These are phyloP conservation scores for Falco novaeseelandiae DNA, from an alignment of 2,797 vertebrate genomes.

Conservation along the genomic window DNA sequence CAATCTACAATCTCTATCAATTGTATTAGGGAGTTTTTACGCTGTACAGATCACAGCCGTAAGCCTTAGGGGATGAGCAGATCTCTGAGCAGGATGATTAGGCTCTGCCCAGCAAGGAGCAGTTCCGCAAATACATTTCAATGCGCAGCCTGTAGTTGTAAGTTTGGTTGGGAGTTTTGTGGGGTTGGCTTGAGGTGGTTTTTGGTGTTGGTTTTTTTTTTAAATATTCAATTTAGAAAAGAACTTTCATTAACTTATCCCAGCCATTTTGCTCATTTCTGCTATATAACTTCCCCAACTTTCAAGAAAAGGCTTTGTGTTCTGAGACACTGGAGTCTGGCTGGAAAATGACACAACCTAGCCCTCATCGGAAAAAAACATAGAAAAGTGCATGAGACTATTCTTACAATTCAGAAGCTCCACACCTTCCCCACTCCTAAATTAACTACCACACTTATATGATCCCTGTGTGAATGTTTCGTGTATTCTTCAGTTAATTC, in stretches of 20 bases:
- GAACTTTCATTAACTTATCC: background rate
- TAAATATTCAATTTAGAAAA: background rate
- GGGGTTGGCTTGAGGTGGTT: background rate
- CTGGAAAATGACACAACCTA: background rate
- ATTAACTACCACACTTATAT: background rate
- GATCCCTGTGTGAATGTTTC: background rate
- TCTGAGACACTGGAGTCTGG: background rate
- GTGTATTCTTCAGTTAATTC: background rate
- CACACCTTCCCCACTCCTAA: accelerated
- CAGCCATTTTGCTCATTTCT: background rate
- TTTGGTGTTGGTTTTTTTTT: background rate
- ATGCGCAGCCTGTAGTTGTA: background rate
- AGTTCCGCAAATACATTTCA: background rate
- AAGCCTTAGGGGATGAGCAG: background rate
- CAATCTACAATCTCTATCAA: background rate
- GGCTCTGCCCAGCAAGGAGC: background rate
- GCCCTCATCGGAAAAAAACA: accelerated
- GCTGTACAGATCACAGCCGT: background rate
- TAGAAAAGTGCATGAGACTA: background rate
- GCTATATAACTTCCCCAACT: background rate
- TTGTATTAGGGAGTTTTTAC: background rate
- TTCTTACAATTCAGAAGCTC: background rate
- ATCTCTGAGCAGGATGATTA: background rate
- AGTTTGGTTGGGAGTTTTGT: background rate
- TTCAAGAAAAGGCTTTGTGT: background rate